Evolutionary conservation across 2,797 vertebrate species (phyloP).

Genomic region (Sciurus carolinensis): DNA sequence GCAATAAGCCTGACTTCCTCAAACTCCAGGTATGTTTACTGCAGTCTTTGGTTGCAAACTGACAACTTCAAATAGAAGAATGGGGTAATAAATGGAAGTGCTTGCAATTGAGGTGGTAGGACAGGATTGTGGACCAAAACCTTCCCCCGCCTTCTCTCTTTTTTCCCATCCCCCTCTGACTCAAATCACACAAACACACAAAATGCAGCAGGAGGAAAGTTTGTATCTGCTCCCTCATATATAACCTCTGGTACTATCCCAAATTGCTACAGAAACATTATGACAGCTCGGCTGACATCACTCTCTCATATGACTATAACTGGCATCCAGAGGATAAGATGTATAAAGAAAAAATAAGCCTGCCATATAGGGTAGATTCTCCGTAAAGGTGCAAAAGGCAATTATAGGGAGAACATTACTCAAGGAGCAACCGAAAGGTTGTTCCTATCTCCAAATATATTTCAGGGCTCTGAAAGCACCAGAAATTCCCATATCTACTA

Average conservation of each 20-base stretch:
- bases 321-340: neutral
- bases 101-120: neutral
- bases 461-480: neutral
- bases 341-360: neutral
- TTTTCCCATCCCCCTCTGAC: neutral
- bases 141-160: neutral
- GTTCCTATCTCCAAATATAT: neutral
- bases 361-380: neutral
- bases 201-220: neutral
- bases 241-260: neutral
- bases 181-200: constrained; percentile 40
- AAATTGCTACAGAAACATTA: constrained; percentile 31
- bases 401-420: neutral
- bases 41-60: neutral
- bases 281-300: neutral
- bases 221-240: neutral
- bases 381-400: constrained; percentile 42
- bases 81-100: neutral
- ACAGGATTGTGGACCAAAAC: neutral
- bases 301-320: neutral
- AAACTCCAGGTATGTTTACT: neutral
- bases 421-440: neutral
- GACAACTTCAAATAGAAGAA: neutral
- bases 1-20: neutral
- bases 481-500: neutral